Conservation (phyloP, 2,888 invertebrate species). For the Brenthis daphne region DNA sequence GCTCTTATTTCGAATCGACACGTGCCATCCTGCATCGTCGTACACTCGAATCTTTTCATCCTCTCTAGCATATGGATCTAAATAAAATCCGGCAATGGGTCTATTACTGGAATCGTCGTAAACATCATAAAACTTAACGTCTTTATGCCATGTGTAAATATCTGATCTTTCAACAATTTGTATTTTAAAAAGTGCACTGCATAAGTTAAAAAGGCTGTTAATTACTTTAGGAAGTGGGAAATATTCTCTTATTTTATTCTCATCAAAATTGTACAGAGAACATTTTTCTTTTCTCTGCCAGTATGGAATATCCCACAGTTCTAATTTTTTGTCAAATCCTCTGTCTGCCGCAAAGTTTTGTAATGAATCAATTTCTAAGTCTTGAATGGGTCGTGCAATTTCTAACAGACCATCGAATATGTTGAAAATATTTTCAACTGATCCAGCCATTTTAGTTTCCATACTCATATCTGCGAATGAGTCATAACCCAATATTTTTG, state of each 20-base stretch:
- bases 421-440: slow-evolving; percentile 87
- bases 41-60: slow-evolving; percentile 84
- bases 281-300: slow-evolving; percentile 91
- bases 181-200: slow-evolving; percentile 89
- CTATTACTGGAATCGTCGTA: slow-evolving; percentile 84
- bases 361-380: slow-evolving; percentile 87
- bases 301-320: slow-evolving; percentile 93
- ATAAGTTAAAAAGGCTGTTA: slow-evolving; percentile 88
- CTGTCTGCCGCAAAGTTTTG: slow-evolving; percentile 87
- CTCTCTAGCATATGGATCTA: slow-evolving; percentile 89
- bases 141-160: slow-evolving; percentile 91
- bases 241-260: slow-evolving; percentile 88
- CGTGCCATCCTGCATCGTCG: slow-evolving; percentile 88
- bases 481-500: slow-evolving; percentile 89
- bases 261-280: slow-evolving; percentile 85
- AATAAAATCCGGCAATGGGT: slow-evolving; percentile 91
- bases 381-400: slow-evolving; percentile 88
- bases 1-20: slow-evolving; percentile 89
- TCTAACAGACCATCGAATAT: slow-evolving; percentile 86
- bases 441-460: slow-evolving; percentile 96
- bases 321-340: slow-evolving; percentile 86
- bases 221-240: slow-evolving; percentile 92
- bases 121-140: slow-evolving; percentile 92
- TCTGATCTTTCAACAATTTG: slow-evolving; percentile 85
- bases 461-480: slow-evolving; percentile 93